Evolutionary conservation across 2,888 invertebrate genomes (phyloP).

Genomic region (Pollenia amentaria): DNA sequence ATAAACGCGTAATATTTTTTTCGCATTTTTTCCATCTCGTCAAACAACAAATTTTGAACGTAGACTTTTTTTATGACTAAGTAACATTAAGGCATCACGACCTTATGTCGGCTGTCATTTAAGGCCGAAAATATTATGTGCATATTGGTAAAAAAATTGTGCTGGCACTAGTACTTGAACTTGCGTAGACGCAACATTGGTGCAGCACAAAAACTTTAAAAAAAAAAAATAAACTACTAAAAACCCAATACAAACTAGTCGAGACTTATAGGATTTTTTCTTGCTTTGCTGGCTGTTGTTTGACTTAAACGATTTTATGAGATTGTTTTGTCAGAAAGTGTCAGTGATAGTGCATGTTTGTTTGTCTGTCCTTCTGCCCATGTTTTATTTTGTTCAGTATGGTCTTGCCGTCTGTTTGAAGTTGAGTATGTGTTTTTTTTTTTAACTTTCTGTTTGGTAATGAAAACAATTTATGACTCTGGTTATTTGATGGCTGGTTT

Average conservation of each 20-base stretch:
- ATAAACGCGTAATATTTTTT: slow-evolving; percentile 10
- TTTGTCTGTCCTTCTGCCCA: neutral
- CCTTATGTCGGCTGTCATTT: slow-evolving; percentile 30
- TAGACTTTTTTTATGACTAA: neutral
- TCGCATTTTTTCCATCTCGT: neutral
- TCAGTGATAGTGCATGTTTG: slow-evolving; percentile 14
- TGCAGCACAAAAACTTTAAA: neutral
- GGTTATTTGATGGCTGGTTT: slow-evolving; percentile 64
- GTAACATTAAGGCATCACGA: slow-evolving; percentile 30
- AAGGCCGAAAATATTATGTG: slow-evolving; percentile 42
- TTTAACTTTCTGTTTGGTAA: slow-evolving; percentile 61
- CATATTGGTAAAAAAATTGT: neutral
- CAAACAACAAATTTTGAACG: slow-evolving; percentile 17
- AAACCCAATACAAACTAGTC: neutral
- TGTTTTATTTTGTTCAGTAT: neutral
- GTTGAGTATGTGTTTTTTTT: slow-evolving; percentile 1
- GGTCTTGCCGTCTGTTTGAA: slow-evolving; percentile 6
- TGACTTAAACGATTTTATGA: slow-evolving; percentile 47
- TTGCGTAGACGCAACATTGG: slow-evolving; percentile 66
- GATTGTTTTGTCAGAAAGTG: slow-evolving; percentile 54
- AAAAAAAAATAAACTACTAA: neutral
- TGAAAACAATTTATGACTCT: slow-evolving; percentile 68
- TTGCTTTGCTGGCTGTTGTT: slow-evolving; percentile 1
- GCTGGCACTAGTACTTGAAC: slow-evolving; percentile 60
- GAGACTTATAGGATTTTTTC: slow-evolving; percentile 32